Conservation (phyloP, 1,140 invertebrate species). For the Diabrotica virgifera region DNA sequence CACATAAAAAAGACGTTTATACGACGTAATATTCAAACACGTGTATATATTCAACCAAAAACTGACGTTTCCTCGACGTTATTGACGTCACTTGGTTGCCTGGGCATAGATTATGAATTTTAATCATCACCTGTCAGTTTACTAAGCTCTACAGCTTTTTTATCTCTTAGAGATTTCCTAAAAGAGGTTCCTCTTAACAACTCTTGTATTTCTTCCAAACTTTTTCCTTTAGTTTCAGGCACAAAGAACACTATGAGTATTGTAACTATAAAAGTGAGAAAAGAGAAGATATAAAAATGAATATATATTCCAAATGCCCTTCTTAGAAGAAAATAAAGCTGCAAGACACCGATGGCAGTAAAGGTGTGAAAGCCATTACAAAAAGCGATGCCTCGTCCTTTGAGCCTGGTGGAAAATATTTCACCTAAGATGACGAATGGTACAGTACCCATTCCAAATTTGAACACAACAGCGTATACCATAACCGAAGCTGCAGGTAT, state of each 20-base stretch:
- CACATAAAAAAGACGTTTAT: no score
- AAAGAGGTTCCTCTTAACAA: constrained; percentile 25
- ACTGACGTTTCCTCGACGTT: no score
- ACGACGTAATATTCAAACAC: no score
- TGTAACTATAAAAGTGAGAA: constrained; percentile 56
- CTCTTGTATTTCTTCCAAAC: constrained; percentile 67
- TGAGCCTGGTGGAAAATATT: constrained; percentile 55
- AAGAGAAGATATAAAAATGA: constrained; percentile 67
- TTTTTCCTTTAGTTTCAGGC: constrained; percentile 76
- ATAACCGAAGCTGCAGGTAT: constrained; percentile 36
- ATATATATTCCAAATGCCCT: constrained; percentile 52
- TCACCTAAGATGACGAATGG: constrained; percentile 70
- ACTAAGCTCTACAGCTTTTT: no score
- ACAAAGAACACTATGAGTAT: constrained; percentile 62
- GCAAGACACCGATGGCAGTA: constrained; percentile 63
- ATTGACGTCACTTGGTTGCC: no score
- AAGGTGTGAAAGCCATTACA: constrained; percentile 40
- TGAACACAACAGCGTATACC: constrained; percentile 35
- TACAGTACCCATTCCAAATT: constrained; percentile 51
- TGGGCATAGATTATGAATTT: no score
- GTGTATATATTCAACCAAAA: no score
- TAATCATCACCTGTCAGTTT: no score
- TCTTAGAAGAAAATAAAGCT: constrained; percentile 57
- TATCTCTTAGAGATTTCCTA: not conserved
- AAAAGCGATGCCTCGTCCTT: constrained; percentile 47